These are phyloP conservation scores for Calephelis virginiensis DNA, from an alignment of 1,140 invertebrate species.

Conservation along the genomic window DNA sequence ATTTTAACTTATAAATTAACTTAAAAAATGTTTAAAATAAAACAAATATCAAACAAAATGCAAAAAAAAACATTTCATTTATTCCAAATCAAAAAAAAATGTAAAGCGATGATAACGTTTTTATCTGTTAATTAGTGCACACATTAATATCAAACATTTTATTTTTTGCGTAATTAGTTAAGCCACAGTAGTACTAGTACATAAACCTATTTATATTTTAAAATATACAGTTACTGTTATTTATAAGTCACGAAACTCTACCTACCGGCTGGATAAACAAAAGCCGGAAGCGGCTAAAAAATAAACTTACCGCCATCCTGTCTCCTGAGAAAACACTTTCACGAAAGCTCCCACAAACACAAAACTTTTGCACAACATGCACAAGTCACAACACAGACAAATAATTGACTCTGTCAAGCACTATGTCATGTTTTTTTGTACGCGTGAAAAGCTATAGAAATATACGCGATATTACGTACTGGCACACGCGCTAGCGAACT, in stretches of 20 bases:
- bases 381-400: conserved; percentile 9
- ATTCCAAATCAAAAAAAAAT: no score
- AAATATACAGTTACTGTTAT: no score
- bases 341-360: conserved; percentile 1
- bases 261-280: conserved; percentile 14
- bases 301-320: conserved; percentile 17
- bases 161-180: no score
- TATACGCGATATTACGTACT: not conserved
- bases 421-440: conserved; percentile 14
- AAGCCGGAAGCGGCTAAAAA: conserved; percentile 13
- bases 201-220: no score
- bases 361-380: conserved; percentile 3
- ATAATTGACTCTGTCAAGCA: not conserved
- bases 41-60: no score
- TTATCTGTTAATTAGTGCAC: no score
- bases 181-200: no score
- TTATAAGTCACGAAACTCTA: not conserved
- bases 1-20: no score
- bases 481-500: conserved; percentile 5
- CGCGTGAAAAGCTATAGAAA: not conserved
- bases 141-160: no score
- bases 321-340: conserved; percentile 6
- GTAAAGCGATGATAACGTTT: no score
- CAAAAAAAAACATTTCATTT: no score
- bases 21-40: no score